These are phyloP conservation scores for Oscheius sp. DNA, from an alignment of 2,888 invertebrate genomes.

Conservation along the genomic window DNA sequence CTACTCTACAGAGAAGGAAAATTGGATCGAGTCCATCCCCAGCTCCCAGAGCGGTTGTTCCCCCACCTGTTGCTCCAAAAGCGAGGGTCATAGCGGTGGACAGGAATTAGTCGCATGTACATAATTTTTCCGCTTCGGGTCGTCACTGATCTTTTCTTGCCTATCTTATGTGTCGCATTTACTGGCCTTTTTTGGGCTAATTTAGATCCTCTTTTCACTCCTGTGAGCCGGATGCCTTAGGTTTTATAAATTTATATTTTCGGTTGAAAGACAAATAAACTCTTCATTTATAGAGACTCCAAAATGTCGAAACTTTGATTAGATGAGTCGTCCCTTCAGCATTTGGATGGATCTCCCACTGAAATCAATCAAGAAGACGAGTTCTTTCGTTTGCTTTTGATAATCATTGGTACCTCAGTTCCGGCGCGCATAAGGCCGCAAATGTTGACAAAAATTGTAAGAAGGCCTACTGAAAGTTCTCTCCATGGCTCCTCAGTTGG, in stretches of 20 bases:
- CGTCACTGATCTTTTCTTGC: slow-evolving; percentile 14
- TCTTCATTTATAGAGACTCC: neutral
- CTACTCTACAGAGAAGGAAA: slow-evolving; percentile 44
- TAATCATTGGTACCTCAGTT: too few species aligned
- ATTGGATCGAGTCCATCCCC: slow-evolving; percentile 44
- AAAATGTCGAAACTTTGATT: too few species aligned
- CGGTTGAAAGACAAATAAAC: neutral
- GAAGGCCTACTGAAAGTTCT: too few species aligned
- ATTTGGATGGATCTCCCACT: too few species aligned
- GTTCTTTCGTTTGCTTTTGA: too few species aligned
- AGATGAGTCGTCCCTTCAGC: too few species aligned
- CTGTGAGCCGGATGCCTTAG: neutral
- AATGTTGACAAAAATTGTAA: too few species aligned
- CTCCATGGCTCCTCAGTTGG: too few species aligned
- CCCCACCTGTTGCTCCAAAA: slow-evolving; percentile 59
- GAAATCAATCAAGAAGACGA: too few species aligned
- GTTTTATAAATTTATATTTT: neutral
- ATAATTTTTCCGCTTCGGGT: neutral
- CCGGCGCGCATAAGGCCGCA: too few species aligned
- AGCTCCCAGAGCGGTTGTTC: slow-evolving; percentile 33
- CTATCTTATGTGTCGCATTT: neutral
- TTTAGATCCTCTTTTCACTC: neutral
- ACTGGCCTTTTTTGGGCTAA: neutral
- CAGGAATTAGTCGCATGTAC: slow-evolving; percentile 39
- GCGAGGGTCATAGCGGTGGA: slow-evolving; percentile 50